A percentile compares a stretch with the other conserved stretches of the same genome.
phyloP scores from a whole-genome alignment of 37 sponge, comb jelly and placozoan genomes.

The Ianthella basta region DNA sequence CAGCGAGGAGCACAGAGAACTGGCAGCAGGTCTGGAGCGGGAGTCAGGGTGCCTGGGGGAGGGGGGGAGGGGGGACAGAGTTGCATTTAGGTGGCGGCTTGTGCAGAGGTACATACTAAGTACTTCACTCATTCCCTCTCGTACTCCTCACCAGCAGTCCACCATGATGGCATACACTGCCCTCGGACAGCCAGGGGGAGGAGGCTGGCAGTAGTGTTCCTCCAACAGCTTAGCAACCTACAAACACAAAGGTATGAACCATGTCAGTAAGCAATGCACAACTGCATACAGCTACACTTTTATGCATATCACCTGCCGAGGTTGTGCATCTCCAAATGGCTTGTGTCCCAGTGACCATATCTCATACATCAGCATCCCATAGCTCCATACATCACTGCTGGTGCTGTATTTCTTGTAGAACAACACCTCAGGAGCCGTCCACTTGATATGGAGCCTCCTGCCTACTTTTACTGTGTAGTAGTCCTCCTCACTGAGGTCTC shows the following conservation, averaged over 20 bases:
- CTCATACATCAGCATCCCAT: conserved; percentile 29
- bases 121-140: too few relatives aligned
- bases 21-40: too few relatives aligned
- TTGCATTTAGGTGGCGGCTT: too few relatives aligned
- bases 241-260: too few relatives aligned
- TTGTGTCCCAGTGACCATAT: conserved; percentile 33
- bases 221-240: too few relatives aligned
- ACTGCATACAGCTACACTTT: too few relatives aligned
- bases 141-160: conserved; percentile 48
- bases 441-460: conserved; percentile 1
- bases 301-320: too few relatives aligned
- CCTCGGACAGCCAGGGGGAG: conserved; percentile 2
- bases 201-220: conserved; percentile 10
- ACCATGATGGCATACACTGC: conserved; percentile 30
- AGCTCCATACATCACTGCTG: conserved; percentile 29
- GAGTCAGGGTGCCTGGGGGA: too few relatives aligned
- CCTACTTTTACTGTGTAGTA: not conserved
- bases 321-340: conserved; percentile 22
- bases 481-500: not conserved
- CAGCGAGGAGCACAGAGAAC: too few relatives aligned
- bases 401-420: conserved; percentile 27
- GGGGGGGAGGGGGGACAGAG: too few relatives aligned
- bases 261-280: too few relatives aligned
- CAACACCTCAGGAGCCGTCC: conserved; percentile 27
- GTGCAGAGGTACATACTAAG: too few relatives aligned